Conservation (phyloP, 2,888 invertebrate species). For the Eupithecia insigniata region DNA sequence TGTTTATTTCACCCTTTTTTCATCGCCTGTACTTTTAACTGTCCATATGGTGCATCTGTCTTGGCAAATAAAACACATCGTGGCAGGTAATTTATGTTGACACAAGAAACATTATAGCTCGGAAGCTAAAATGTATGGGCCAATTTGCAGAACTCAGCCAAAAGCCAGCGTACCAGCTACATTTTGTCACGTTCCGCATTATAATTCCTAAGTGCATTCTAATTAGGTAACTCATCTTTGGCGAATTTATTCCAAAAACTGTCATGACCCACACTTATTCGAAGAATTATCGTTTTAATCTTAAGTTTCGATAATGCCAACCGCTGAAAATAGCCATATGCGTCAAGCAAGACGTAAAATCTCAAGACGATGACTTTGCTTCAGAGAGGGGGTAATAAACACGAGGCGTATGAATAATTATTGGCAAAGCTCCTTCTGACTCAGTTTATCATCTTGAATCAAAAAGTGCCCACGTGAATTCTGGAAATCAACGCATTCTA, state of each 20-base stretch:
- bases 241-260: slow-evolving; percentile 47
- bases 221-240: slow-evolving; percentile 35
- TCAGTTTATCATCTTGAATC: slow-evolving; percentile 53
- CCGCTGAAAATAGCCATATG: slow-evolving; percentile 70
- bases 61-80: slow-evolving; percentile 69
- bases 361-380: slow-evolving; percentile 66
- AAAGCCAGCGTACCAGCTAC: neutral
- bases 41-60: slow-evolving; percentile 68
- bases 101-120: slow-evolving; percentile 42
- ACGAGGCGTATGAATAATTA: slow-evolving; percentile 69
- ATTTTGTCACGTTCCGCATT: slow-evolving; percentile 36
- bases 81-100: slow-evolving; percentile 62
- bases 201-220: slow-evolving; percentile 39
- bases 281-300: slow-evolving; percentile 53
- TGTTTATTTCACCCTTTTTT: slow-evolving; percentile 21
- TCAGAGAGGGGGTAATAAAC: slow-evolving; percentile 67
- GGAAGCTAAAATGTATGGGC: slow-evolving; percentile 30
- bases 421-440: slow-evolving; percentile 70
- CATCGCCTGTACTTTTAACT: slow-evolving; percentile 32
- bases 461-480: slow-evolving; percentile 53
- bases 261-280: slow-evolving; percentile 48
- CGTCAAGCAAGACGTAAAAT: slow-evolving; percentile 66
- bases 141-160: slow-evolving; percentile 13
- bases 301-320: slow-evolving; percentile 47
- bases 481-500: slow-evolving; percentile 49